A percentile compares a stretch with the other conserved stretches of the same genome.
Evolutionary conservation across 2,797 vertebrate genomes (phyloP).

Genomic region (Leucoraja ocellata): DNA sequence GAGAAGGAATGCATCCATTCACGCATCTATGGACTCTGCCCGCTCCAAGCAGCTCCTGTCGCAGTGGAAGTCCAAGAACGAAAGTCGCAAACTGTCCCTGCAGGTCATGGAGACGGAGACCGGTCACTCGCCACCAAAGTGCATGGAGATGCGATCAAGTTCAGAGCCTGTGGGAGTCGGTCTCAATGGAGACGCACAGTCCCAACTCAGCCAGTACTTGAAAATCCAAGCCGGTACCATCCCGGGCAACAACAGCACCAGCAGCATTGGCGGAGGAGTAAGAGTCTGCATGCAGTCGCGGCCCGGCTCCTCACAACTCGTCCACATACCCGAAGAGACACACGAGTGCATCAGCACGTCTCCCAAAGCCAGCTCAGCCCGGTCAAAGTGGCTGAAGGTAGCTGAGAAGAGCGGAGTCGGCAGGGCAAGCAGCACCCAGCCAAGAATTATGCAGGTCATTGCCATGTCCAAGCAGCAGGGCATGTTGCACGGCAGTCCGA

Average conservation of each 20-base stretch:
- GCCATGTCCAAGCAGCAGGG: slow-evolving; percentile 96
- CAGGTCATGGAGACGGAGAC: slow-evolving; percentile 75
- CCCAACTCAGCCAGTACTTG: slow-evolving; percentile 61
- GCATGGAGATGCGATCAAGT: slow-evolving; percentile 79
- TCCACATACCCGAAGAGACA: slow-evolving; percentile 94
- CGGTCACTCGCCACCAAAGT: slow-evolving; percentile 74
- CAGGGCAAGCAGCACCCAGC: slow-evolving; percentile 75
- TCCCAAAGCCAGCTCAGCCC: slow-evolving; percentile 65
- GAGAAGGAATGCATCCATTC: slow-evolving; percentile 77
- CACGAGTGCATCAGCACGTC: slow-evolving; percentile 74
- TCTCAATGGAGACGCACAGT: slow-evolving; percentile 74
- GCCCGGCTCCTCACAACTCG: slow-evolving; percentile 88
- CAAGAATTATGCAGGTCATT: slow-evolving; percentile 90
- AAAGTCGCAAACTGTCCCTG: slow-evolving; percentile 76
- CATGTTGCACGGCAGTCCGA: slow-evolving; percentile 82
- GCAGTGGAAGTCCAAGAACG: slow-evolving; percentile 94
- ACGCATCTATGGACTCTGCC: slow-evolving; percentile 86
- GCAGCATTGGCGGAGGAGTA: slow-evolving; percentile 76
- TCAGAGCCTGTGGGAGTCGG: slow-evolving; percentile 74
- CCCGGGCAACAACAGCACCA: slow-evolving; percentile 74
- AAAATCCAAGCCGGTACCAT: slow-evolving; percentile 68
- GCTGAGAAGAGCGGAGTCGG: slow-evolving; percentile 80
- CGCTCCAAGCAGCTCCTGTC: slow-evolving; percentile 91
- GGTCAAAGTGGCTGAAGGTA: slow-evolving; percentile 84
- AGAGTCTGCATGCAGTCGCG: slow-evolving; percentile 83